These are phyloP conservation scores for Bradynema listronoti DNA, from an alignment of 1,140 invertebrate genomes.

Conservation along the genomic window DNA sequence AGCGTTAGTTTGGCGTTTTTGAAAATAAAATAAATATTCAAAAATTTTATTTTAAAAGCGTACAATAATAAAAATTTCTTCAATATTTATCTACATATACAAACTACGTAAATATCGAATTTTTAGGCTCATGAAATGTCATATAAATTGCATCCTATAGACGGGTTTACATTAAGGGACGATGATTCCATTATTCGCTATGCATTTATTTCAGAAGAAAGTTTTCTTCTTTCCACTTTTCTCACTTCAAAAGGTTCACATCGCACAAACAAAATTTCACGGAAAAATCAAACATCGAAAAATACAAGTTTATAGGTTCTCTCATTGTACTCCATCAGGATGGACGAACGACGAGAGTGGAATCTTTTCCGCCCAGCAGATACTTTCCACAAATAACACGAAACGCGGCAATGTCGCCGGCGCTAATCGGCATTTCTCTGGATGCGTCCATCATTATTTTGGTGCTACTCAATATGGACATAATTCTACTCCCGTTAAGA, in stretches of 20 bases:
- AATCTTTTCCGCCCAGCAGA: not conserved
- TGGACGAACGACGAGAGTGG: not conserved
- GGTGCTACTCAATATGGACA: conserved; percentile 14
- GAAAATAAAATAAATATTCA: too few species aligned
- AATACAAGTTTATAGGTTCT: not conserved
- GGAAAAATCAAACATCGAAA: not conserved
- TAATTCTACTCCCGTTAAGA: conserved; percentile 23
- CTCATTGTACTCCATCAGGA: not conserved
- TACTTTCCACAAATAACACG: conserved; percentile 15
- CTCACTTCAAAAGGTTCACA: conserved; percentile 36
- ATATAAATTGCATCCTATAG: not conserved
- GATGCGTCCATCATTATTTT: conserved; percentile 24
- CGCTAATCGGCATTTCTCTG: conserved; percentile 12
- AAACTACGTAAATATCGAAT: too few species aligned
- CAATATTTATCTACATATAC: too few species aligned
- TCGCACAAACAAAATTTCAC: not conserved
- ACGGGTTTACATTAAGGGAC: not conserved
- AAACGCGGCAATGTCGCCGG: not conserved
- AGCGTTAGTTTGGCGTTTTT: too few species aligned
- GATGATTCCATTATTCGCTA: conserved; percentile 18
- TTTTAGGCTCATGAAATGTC: too few species aligned
- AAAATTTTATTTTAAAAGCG: too few species aligned
- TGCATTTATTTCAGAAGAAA: conserved; percentile 31
- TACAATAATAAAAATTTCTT: too few species aligned
- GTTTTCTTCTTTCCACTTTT: conserved; percentile 29